Evolutionary conservation across 2,888 invertebrate species (phyloP).

Genomic region (Omphaloscelis lunosa): DNA sequence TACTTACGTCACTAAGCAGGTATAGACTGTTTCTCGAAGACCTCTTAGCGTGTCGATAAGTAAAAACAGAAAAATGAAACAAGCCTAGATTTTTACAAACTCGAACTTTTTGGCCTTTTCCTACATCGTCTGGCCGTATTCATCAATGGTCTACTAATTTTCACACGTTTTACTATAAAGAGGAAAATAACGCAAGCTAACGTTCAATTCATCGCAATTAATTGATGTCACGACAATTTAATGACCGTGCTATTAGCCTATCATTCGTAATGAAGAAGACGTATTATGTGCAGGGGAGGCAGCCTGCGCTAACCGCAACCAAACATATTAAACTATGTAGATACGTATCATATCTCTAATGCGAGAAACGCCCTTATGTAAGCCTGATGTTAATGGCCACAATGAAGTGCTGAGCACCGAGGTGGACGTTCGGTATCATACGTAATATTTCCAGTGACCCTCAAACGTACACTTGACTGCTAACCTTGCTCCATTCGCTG

Average conservation of each 20-base stretch:
- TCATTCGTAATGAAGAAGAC: slow-evolving; percentile 58
- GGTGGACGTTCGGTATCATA: slow-evolving; percentile 70
- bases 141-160: slow-evolving; percentile 72
- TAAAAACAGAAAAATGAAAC: neutral
- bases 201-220: slow-evolving; percentile 77
- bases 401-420: slow-evolving; percentile 42
- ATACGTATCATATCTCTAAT: slow-evolving; percentile 39
- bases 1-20: neutral
- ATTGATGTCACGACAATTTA: slow-evolving; percentile 77
- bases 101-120: slow-evolving; percentile 49
- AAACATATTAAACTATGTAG: slow-evolving; percentile 34
- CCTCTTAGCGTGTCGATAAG: neutral
- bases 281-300: slow-evolving; percentile 45
- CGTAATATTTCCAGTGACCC: slow-evolving; percentile 76
- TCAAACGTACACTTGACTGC: slow-evolving; percentile 79
- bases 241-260: slow-evolving; percentile 75
- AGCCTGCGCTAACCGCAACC: slow-evolving; percentile 40
- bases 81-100: neutral
- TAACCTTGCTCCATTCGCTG: slow-evolving; percentile 81
- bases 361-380: slow-evolving; percentile 33
- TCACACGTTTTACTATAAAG: slow-evolving; percentile 73
- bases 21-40: neutral
- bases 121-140: slow-evolving; percentile 65
- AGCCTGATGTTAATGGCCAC: slow-evolving; percentile 49
- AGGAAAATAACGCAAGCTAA: slow-evolving; percentile 66